These are phyloP conservation scores for Tachystola acroxantha DNA, from an alignment of 2,888 invertebrate species.

Conservation along the genomic window DNA sequence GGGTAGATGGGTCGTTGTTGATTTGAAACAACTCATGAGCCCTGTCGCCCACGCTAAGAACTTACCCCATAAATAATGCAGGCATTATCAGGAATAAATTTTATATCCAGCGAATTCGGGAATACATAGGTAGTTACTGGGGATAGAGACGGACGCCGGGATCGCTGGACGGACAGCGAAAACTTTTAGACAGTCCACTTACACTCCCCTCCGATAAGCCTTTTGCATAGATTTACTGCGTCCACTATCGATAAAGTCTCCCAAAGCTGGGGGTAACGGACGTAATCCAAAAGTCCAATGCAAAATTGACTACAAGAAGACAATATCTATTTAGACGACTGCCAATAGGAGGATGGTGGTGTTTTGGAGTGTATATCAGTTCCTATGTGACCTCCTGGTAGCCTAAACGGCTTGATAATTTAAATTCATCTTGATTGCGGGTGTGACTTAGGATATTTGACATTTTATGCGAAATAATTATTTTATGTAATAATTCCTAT, in stretches of 20 bases:
- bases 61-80: constrained; percentile 13
- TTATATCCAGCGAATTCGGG: neutral
- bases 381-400: too few species aligned
- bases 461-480: too few species aligned
- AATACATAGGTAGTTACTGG: neutral
- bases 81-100: constrained; percentile 7
- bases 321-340: too few species aligned
- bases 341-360: too few species aligned
- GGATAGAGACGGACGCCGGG: neutral
- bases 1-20: neutral
- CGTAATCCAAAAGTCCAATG: too few species aligned
- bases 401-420: too few species aligned
- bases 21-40: constrained; percentile 4
- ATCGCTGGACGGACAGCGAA: neutral
- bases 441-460: too few species aligned
- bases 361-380: too few species aligned
- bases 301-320: too few species aligned
- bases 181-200: neutral
- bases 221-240: neutral
- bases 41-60: constrained; percentile 7
- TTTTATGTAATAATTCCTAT: too few species aligned
- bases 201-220: neutral
- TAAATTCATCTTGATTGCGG: too few species aligned
- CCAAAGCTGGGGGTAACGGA: neutral
- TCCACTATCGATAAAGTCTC: neutral